Evolutionary conservation across 2,888 invertebrate species (phyloP).

Genomic region (Sycophila texana): DNA sequence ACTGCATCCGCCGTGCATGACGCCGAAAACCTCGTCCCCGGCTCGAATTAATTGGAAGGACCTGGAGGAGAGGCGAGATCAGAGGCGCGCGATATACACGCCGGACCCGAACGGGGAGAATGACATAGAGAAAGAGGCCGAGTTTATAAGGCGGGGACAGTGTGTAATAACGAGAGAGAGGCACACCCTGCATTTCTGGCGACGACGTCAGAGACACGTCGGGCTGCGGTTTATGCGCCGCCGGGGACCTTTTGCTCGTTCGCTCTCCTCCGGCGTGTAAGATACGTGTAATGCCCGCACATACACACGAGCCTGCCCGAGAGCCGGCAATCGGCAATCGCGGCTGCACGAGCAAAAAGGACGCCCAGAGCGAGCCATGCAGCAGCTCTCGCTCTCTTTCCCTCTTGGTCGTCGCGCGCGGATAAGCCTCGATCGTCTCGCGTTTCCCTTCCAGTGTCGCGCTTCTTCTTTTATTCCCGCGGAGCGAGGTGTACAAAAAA

Average conservation of each 20-base stretch:
- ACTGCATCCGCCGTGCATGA: neutral
- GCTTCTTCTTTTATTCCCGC: neutral
- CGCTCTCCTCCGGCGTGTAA: too few relatives aligned
- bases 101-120: neutral
- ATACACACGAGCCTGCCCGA: neutral
- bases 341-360: neutral
- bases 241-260: slow-evolving; percentile 2
- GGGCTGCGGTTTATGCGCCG: slow-evolving; percentile 18
- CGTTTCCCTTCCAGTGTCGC: slow-evolving; percentile 13
- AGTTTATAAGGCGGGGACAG: slow-evolving; percentile 11
- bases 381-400: neutral
- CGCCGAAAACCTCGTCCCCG: neutral
- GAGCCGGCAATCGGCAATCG: neutral
- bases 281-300: too few relatives aligned
- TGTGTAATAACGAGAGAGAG: slow-evolving; percentile 19
- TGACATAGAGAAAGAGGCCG: neutral
- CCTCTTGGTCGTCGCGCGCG: neutral
- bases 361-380: neutral
- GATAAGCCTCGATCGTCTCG: slow-evolving; percentile 24
- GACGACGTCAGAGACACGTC: slow-evolving; percentile 11
- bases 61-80: slow-evolving; percentile 6
- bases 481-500: neutral
- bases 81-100: neutral
- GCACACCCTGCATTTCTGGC: slow-evolving; percentile 43
- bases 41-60: slow-evolving; percentile 18